Conservation (phyloP, 2,888 invertebrate species). For the Spodoptera littoralis region DNA sequence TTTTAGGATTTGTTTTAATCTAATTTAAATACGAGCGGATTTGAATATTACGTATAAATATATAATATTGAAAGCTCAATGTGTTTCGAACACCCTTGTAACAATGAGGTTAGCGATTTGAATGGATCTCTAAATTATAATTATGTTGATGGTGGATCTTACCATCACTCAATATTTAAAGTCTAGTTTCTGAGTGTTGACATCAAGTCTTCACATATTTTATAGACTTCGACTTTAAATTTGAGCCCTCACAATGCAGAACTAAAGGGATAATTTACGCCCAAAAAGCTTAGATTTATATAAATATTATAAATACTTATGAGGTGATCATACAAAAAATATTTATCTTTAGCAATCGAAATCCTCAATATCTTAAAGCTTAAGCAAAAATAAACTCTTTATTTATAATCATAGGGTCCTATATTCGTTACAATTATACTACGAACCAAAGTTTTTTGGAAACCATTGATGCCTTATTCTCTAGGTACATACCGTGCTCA, state of each 20-base stretch:
- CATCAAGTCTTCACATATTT: conserved; percentile 8
- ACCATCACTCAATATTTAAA: conserved; percentile 50
- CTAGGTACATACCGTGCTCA: conserved; percentile 86
- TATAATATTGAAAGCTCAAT: conserved; percentile 83
- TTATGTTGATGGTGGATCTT: conserved; percentile 26
- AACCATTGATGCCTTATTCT: conserved; percentile 65
- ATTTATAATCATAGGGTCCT: conserved; percentile 75
- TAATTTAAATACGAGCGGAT: conserved; percentile 58
- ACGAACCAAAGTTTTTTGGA: conserved; percentile 67
- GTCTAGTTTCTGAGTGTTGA: conserved; percentile 26
- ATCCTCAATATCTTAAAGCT: conserved; percentile 82
- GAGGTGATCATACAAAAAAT: conserved; percentile 85
- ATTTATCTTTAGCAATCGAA: conserved; percentile 84
- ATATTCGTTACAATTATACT: conserved; percentile 66
- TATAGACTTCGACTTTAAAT: conserved; percentile 44
- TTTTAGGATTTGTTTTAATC: conserved; percentile 43
- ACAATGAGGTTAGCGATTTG: conserved; percentile 72
- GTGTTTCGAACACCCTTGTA: conserved; percentile 84
- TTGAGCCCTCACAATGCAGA: conserved; percentile 46
- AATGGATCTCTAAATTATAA: conserved; percentile 39
- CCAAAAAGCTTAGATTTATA: conserved; percentile 74
- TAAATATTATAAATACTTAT: conserved; percentile 76
- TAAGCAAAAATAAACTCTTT: conserved; percentile 88
- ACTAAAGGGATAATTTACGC: conserved; percentile 60
- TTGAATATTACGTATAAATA: conserved; percentile 72